A percentile compares a stretch with the other conserved stretches of the same genome.
These are phyloP conservation scores for Meda fulgida DNA, from an alignment of 2,797 vertebrate genomes.

Conservation along the genomic window DNA sequence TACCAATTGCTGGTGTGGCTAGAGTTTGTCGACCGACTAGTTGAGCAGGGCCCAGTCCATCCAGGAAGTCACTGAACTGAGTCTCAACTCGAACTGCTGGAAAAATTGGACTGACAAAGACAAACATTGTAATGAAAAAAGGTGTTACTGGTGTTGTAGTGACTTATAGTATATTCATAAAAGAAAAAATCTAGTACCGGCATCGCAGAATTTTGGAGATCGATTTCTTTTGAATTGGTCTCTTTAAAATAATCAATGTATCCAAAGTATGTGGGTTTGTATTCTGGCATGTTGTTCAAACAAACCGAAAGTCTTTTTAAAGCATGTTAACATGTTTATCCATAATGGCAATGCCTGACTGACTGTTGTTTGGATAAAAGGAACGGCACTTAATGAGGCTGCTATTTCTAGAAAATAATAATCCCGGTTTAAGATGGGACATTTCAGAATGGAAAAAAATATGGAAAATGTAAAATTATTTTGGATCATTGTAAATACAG, in stretches of 20 bases:
- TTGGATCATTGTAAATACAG: neutral
- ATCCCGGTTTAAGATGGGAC: neutral
- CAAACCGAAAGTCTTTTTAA: neutral
- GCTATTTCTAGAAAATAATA: slow-evolving; percentile 41
- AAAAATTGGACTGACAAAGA: slow-evolving; percentile 86
- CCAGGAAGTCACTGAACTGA: slow-evolving; percentile 97
- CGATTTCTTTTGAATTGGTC: neutral
- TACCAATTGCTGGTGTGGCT: slow-evolving; percentile 97
- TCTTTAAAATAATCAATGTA: neutral
- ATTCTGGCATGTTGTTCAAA: neutral
- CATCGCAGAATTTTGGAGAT: neutral
- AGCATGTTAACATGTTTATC: slow-evolving; percentile 7
- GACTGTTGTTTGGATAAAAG: slow-evolving; percentile 11
- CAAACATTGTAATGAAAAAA: neutral
- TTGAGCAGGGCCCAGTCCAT: slow-evolving; percentile 95
- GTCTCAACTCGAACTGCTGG: slow-evolving; percentile 94
- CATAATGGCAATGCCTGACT: slow-evolving; percentile 32
- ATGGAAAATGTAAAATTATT: neutral
- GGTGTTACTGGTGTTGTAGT: neutral
- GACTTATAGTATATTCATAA: neutral
- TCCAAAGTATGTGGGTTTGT: neutral
- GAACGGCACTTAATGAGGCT: neutral
- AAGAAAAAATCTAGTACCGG: neutral
- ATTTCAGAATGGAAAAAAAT: neutral
- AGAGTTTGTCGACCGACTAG: slow-evolving; percentile 95